Evolutionary conservation across 2,113 vertebrate species (phyloP), one percentile per base, ranked within the genome.

Genomic region (Takifugu bimaculatus): DNA sequence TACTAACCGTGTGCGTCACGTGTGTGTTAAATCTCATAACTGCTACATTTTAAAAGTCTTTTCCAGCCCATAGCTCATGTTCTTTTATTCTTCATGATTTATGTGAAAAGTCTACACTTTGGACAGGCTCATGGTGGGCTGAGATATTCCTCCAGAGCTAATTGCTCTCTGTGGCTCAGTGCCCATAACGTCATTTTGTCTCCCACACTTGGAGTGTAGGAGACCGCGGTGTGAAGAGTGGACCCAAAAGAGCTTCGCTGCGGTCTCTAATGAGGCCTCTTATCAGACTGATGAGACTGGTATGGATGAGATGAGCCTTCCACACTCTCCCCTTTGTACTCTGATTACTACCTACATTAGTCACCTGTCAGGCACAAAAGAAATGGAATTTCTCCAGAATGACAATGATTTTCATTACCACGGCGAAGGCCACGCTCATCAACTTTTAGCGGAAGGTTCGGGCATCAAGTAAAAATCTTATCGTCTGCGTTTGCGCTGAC

Each of bases 131-230:
- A 74, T 62, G 76, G 80, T 69, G 78, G 80, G 68, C 68, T 68
- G 78, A 72, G 63, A 60, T 82, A 83, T 80, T 74, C 63, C 82
- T 84, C 77, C 74, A 75, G 50, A 13, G 52, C 73, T 88, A 87
- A 91, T 89, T 88, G 83, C 83, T 85, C 83, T 89, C 84, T 62
- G 60, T 83, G 86, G 85, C 85, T 83, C 75, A 55, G 68, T 74
- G 83, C 83, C 84, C 68, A 56, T 83, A 74, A 68, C 52, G 57
- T 85, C 80, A 87, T 76, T 79, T 80, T 63, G 60, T 82, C 81
- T 86, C 81, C 70, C 72, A 72, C 75, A 68, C 64, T 69, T 70
- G 78, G 68, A 74, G 75, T 68, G 67, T 70, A 68, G 70, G 83
- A 60, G 69, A 72, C 79, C 71, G 48, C 72, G 79, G 80, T 79